Conservation (phyloP, 2,888 invertebrate species). For the Gerris lacustris region DNA sequence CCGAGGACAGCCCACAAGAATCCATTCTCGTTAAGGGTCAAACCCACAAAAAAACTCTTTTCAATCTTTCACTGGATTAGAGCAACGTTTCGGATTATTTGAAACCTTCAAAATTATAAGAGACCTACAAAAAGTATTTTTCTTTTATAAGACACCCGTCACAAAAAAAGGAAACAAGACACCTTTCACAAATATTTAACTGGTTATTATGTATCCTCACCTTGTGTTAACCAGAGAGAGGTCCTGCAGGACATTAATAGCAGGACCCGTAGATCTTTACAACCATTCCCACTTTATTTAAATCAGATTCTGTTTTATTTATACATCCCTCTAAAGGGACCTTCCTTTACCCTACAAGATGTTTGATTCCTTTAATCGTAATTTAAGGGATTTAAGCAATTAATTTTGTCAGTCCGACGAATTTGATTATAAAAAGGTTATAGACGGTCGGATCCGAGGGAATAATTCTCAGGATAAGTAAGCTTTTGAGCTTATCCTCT, state of each 20-base stretch:
- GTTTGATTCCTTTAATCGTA: too few relatives aligned
- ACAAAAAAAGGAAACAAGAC: background rate
- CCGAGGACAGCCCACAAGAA: background rate
- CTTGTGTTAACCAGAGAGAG: background rate
- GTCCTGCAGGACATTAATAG: too few relatives aligned
- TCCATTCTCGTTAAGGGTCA: conserved; percentile 3
- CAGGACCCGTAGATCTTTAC: background rate
- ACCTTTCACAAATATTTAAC: background rate
- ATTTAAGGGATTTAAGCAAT: too few relatives aligned
- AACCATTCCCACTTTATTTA: background rate
- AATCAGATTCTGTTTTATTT: background rate
- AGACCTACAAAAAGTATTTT: background rate
- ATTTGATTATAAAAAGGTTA: too few relatives aligned
- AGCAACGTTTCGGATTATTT: background rate
- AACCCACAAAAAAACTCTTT: background rate
- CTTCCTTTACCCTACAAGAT: too few relatives aligned
- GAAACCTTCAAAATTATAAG: background rate
- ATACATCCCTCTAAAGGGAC: too few relatives aligned
- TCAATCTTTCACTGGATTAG: background rate
- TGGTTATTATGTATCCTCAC: background rate
- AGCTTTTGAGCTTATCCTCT: too few relatives aligned
- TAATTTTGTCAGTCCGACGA: too few relatives aligned
- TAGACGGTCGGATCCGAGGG: too few relatives aligned
- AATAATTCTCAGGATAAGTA: too few relatives aligned
- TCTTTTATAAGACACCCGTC: background rate